Evolutionary conservation across 1,140 invertebrate species (phyloP).

Genomic region (Odontomachus brunneus): DNA sequence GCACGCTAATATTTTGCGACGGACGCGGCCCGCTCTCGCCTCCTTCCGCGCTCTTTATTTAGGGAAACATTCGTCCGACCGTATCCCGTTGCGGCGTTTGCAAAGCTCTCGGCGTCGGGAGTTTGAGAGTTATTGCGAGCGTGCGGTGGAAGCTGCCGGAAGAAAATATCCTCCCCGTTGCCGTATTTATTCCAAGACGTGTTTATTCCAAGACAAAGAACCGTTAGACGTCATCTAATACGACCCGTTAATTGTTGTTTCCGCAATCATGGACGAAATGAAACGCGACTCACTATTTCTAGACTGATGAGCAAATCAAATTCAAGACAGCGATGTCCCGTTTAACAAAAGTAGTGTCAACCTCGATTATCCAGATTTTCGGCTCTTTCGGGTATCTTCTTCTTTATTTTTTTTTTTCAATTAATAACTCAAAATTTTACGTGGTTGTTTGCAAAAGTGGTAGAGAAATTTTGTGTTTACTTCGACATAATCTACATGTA

Average conservation of each 20-base stretch:
- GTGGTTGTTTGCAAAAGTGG: too few species aligned
- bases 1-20: conserved; percentile 75
- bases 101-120: conserved; percentile 10
- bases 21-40: conserved; percentile 37
- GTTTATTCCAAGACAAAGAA: too few species aligned
- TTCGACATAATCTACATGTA: too few species aligned
- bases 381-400: too few species aligned
- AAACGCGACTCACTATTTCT: not conserved
- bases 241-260: not conserved
- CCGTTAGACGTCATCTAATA: not conserved
- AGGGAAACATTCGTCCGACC: not conserved
- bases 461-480: too few species aligned
- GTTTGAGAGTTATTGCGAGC: conserved; percentile 65
- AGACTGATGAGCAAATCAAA: too few species aligned
- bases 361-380: too few species aligned
- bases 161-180: conserved; percentile 9
- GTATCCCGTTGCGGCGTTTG: not conserved
- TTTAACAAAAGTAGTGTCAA: too few species aligned
- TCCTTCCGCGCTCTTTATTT: conserved; percentile 59
- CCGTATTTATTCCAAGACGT: too few species aligned
- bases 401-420: too few species aligned
- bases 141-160: conserved; percentile 61
- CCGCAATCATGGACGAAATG: not conserved
- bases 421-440: too few species aligned
- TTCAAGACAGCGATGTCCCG: too few species aligned